Percentiles rank a stretch among this genome's conserved stretches.
Evolutionary conservation across 2,888 invertebrate genomes (phyloP).

Genomic region (Pyralis farinalis): DNA sequence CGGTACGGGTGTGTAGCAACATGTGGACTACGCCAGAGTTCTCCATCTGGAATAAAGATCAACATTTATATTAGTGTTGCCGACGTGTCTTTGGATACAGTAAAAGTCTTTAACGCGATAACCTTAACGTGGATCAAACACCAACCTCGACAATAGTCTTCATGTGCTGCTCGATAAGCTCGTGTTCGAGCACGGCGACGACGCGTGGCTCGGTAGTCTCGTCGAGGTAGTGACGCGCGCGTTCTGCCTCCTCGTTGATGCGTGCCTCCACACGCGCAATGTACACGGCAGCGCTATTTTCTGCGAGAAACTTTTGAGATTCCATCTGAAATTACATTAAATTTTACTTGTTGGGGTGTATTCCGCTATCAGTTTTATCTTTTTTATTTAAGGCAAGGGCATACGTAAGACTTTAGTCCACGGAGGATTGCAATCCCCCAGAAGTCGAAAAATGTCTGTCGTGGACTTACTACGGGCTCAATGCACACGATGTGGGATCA

Average conservation of each 20-base stretch:
- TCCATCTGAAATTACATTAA: slow-evolving; percentile 85
- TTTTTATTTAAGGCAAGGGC: no score
- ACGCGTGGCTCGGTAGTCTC: slow-evolving; percentile 98
- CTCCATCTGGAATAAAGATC: no score
- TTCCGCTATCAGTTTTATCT: no score
- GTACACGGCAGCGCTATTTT: slow-evolving; percentile 99
- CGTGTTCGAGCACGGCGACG: slow-evolving; percentile 97
- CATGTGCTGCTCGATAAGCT: slow-evolving; percentile 99
- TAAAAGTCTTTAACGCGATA: no score
- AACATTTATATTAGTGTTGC: no score
- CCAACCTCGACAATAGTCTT: slow-evolving; percentile 83
- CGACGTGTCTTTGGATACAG: no score
- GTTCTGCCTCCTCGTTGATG: slow-evolving; percentile 97
- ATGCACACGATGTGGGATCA: no score
- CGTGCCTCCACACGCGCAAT: slow-evolving; percentile 99
- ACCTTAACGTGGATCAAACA: not conserved
- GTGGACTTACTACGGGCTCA: no score
- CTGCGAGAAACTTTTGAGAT: slow-evolving; percentile 98
- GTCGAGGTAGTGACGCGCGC: slow-evolving; percentile 98
- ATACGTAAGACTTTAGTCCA: no score
- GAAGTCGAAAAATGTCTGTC: no score
- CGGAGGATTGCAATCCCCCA: no score
- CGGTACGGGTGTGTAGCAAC: slow-evolving; percentile 98
- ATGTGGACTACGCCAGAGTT: slow-evolving; percentile 99
- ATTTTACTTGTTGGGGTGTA: no score